Conservation (phyloP, 2,113 vertebrate genomes). For the Heterocephalus glaber region DNA sequence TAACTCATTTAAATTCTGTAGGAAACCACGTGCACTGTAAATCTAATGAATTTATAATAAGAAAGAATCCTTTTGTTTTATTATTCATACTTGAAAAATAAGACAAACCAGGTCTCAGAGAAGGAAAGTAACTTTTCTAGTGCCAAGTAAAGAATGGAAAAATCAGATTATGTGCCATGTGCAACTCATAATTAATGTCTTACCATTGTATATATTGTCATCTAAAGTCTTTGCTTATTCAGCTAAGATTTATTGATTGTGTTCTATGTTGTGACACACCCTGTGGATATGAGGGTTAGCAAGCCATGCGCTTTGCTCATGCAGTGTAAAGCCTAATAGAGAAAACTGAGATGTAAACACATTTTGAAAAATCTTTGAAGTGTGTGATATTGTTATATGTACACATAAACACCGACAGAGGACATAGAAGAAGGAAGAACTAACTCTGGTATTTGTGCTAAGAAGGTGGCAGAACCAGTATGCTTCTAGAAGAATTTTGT, state of each 20-base stretch:
- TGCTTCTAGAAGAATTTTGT: background rate
- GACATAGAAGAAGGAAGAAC: background rate
- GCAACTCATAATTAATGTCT: background rate
- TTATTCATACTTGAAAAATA: slow-evolving; percentile 6
- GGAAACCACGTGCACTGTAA: background rate
- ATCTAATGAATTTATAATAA: background rate
- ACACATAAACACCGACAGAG: background rate
- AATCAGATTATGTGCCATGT: background rate
- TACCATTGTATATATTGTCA: background rate
- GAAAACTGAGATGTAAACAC: background rate
- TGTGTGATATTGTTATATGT: background rate
- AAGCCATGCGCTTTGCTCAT: background rate
- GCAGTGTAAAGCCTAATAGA: background rate
- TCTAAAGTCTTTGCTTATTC: background rate
- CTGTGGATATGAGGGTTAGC: background rate
- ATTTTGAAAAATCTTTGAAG: background rate
- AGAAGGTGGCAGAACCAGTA: background rate
- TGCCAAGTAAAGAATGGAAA: background rate
- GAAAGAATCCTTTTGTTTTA: background rate
- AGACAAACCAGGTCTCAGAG: background rate
- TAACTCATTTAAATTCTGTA: slow-evolving; percentile 7
- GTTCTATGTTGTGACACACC: background rate
- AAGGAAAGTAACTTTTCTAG: background rate
- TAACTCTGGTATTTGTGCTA: background rate
- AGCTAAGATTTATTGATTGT: background rate